A percentile compares a stretch with the other conserved stretches of the same genome.
Evolutionary conservation across 1,140 invertebrate genomes (phyloP).

Genomic region (Microvelia longipes): DNA sequence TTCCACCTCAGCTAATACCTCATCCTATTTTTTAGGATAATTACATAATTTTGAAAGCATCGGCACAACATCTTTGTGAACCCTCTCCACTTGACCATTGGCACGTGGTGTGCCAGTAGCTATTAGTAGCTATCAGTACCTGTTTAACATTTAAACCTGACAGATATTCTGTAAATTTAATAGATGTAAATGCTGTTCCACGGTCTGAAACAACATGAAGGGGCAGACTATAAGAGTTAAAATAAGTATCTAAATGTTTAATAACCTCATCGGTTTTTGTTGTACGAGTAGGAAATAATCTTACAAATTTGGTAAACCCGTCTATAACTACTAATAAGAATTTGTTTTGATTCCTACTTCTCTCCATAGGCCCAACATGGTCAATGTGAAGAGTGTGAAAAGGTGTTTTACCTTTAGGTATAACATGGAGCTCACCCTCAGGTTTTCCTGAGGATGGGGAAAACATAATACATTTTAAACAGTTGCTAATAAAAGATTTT

Average conservation of each 20-base stretch:
- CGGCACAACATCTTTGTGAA: not conserved
- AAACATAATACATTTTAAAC: conserved; percentile 21
- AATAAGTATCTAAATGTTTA: not conserved
- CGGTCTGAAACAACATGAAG: not conserved
- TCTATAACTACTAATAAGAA: conserved; percentile 14
- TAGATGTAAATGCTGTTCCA: not conserved
- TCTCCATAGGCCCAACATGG: not conserved
- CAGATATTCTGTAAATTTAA: not conserved
- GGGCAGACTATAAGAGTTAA: not conserved
- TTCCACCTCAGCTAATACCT: not conserved
- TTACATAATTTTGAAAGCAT: not conserved
- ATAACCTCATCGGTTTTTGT: not conserved
- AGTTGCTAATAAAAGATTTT: conserved; percentile 14
- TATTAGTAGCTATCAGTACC: not conserved
- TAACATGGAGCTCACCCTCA: not conserved
- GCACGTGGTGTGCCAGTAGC: not conserved
- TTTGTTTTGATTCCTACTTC: conserved; percentile 11
- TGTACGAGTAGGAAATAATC: conserved; percentile 10
- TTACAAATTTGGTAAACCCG: conserved; percentile 15
- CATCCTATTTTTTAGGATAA: not conserved
- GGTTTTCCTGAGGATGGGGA: conserved; percentile 8
- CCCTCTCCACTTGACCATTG: not conserved
- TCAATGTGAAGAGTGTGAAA: not conserved
- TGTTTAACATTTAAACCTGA: not conserved
- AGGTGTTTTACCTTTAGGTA: not conserved